phyloP scores from a whole-genome alignment of 1,140 invertebrate species.

The Choristoneura fumiferana region DNA sequence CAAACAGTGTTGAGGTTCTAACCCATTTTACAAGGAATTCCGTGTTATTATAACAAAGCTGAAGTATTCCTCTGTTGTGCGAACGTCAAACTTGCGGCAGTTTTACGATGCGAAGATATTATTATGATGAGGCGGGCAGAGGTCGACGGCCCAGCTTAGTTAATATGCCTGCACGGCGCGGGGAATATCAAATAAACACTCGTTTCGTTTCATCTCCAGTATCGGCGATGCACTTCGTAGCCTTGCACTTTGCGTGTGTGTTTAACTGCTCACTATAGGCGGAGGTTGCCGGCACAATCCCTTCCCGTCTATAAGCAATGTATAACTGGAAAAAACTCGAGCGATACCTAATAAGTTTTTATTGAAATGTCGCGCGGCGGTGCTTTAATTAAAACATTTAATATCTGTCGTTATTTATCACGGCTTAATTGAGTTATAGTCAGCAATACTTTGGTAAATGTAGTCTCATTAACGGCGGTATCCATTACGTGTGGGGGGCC shows the following conservation, averaged over 20 bases:
- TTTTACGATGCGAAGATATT: conserved; percentile 42
- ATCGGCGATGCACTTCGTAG: conserved; percentile 72
- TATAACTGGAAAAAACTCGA: background rate
- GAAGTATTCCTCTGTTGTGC: background rate
- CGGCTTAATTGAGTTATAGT: conserved; percentile 16
- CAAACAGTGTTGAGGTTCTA: no score
- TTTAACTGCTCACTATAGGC: conserved; percentile 52
- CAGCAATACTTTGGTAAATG: conserved; percentile 7
- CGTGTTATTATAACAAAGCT: conserved; percentile 7
- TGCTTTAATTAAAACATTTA: conserved; percentile 16
- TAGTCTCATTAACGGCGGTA: background rate
- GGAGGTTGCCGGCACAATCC: conserved; percentile 53
- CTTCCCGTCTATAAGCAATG: conserved; percentile 24
- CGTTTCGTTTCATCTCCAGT: conserved; percentile 72
- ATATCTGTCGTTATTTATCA: conserved; percentile 13
- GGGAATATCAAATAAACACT: conserved; percentile 76
- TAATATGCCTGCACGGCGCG: conserved; percentile 54
- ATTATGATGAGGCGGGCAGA: conserved; percentile 35
- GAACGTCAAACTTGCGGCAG: conserved; percentile 22
- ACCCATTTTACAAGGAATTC: no score
- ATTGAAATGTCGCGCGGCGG: conserved; percentile 9
- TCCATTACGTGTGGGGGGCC: background rate
- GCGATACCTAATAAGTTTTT: conserved; percentile 6
- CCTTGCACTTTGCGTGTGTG: conserved; percentile 66
- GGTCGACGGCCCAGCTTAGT: conserved; percentile 57